Conservation (phyloP, 1,140 invertebrate species). For the Dreissena polymorpha region DNA sequence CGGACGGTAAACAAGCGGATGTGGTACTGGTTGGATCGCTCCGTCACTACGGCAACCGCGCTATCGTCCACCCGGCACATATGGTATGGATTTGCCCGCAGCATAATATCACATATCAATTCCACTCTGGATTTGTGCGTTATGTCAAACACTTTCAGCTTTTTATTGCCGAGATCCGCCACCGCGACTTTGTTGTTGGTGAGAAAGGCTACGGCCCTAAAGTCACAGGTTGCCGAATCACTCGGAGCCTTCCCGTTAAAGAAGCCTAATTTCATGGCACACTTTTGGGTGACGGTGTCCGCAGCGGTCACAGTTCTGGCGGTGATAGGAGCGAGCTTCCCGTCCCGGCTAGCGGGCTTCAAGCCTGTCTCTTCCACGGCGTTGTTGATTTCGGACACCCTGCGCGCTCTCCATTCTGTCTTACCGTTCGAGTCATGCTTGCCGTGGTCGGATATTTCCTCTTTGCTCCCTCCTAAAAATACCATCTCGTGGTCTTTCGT, state of each 20-base stretch:
- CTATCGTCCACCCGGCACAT: conserved; percentile 41
- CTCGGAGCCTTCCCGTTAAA: conserved; percentile 42
- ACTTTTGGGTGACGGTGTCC: conserved; percentile 13
- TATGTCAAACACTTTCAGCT: conserved; percentile 50
- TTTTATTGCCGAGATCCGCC: conserved; percentile 45
- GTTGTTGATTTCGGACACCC: neutral
- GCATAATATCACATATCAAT: conserved; percentile 27
- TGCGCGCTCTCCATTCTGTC: conserved; percentile 4
- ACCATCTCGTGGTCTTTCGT: conserved; percentile 29
- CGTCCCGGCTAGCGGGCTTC: conserved; percentile 10
- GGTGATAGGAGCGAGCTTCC: neutral
- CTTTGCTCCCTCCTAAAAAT: neutral
- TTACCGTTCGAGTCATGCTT: neutral
- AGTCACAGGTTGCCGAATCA: conserved; percentile 36
- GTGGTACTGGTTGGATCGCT: conserved; percentile 27
- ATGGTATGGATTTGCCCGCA: conserved; percentile 31
- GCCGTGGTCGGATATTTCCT: conserved; percentile 14
- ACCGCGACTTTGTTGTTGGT: conserved; percentile 40
- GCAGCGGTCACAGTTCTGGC: conserved; percentile 36
- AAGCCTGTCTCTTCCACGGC: neutral
- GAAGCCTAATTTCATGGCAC: conserved; percentile 24
- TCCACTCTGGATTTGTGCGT: conserved; percentile 48
- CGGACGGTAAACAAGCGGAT: conserved; percentile 47
- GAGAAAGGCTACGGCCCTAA: conserved; percentile 26
- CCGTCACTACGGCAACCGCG: conserved; percentile 39